phyloP scores from a whole-genome alignment of 23 tunicate species.

The Ciona savignyi region DNA sequence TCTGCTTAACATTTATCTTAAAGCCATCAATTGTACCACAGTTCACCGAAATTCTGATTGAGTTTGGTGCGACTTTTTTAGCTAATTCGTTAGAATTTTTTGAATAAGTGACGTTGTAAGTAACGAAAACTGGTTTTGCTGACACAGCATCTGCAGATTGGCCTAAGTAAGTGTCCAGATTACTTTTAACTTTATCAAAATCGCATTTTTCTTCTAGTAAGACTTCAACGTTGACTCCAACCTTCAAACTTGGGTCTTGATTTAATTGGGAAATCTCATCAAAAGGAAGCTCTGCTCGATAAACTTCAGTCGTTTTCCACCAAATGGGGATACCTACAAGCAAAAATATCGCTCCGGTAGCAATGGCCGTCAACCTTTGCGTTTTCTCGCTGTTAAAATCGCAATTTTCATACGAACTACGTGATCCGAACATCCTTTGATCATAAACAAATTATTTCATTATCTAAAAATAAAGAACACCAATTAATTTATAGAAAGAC shows the following conservation, averaged over 20 bases:
- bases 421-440: not conserved
- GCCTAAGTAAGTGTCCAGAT: not conserved
- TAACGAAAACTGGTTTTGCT: not conserved
- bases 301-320: slow-evolving; percentile 97
- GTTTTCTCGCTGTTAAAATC: slow-evolving; percentile 38
- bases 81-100: too few species aligned
- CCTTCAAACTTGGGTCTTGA: not conserved
- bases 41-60: not conserved
- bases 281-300: slow-evolving; percentile 74
- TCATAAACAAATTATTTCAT: too few species aligned
- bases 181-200: not conserved
- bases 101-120: not conserved
- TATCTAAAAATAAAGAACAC: too few species aligned
- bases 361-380: slow-evolving; percentile 37
- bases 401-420: not conserved
- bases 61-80: not conserved
- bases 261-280: slow-evolving; percentile 38
- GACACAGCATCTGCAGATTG: not conserved
- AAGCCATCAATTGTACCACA: not conserved
- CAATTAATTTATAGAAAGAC: too few species aligned
- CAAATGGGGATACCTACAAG: slow-evolving; percentile 80
- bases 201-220: not conserved
- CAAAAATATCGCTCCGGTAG: slow-evolving; percentile 37
- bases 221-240: not conserved
- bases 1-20: not conserved